These are phyloP conservation scores for Agrochola litura DNA, from an alignment of 2,888 invertebrate genomes.

Conservation along the genomic window DNA sequence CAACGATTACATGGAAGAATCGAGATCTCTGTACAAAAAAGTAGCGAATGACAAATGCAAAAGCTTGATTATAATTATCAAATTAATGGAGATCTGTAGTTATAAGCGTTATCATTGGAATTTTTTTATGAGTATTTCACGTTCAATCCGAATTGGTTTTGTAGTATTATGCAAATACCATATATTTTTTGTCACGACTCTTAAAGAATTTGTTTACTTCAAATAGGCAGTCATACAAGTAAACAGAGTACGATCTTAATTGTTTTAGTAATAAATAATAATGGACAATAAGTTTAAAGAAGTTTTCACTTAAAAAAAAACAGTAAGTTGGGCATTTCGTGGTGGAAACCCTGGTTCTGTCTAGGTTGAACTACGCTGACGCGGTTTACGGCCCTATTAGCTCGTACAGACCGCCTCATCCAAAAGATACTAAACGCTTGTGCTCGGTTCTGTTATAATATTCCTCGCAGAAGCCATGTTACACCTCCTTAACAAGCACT, in stretches of 20 bases:
- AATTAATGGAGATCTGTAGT: background rate
- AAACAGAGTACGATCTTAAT: background rate
- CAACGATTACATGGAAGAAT: background rate
- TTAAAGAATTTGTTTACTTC: background rate
- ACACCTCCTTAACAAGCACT: no score
- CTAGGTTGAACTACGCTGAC: no score
- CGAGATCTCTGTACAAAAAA: background rate
- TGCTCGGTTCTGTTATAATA: no score
- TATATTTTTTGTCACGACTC: background rate
- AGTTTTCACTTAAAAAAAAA: background rate
- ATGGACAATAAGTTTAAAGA: background rate
- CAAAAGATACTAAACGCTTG: no score
- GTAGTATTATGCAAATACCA: background rate
- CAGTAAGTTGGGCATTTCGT: background rate
- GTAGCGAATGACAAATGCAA: background rate
- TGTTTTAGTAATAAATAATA: background rate
- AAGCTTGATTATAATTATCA: conserved; percentile 9
- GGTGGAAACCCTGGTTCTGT: no score
- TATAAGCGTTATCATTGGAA: background rate
- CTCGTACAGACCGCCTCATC: no score
- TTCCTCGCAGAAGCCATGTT: no score
- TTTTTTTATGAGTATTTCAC: background rate
- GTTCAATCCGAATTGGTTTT: background rate
- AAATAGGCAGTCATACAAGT: no score
- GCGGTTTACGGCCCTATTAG: no score